Percentiles rank a stretch among this genome's conserved stretches.
Conservation (phyloP, 2,113 vertebrate genomes). For the Lanius ludovicianus region DNA sequence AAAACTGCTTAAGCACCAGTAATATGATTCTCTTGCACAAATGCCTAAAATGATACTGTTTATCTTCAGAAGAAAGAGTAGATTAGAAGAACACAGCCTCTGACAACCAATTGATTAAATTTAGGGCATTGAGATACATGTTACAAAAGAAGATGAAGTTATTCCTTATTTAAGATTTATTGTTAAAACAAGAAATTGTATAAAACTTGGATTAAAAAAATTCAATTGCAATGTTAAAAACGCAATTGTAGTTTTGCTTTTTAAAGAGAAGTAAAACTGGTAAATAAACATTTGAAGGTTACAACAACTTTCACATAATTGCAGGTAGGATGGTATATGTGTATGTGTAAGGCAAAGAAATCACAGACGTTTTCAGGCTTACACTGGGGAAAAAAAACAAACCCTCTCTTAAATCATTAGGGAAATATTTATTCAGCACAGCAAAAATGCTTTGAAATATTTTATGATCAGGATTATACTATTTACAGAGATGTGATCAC, state of each 20-base stretch:
- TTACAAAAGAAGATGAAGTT: slow-evolving; percentile 76
- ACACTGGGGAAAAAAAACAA: neutral
- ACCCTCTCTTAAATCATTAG: neutral
- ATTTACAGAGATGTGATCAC: slow-evolving; percentile 27
- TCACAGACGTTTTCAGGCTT: neutral
- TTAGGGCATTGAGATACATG: slow-evolving; percentile 71
- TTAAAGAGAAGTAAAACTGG: neutral
- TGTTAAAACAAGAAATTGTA: slow-evolving; percentile 63
- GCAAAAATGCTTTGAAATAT: slow-evolving; percentile 41
- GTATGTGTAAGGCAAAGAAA: slow-evolving; percentile 21
- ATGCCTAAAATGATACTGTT: slow-evolving; percentile 84
- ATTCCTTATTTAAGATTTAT: slow-evolving; percentile 69
- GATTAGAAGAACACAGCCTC: slow-evolving; percentile 78
- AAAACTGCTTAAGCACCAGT: slow-evolving; percentile 87
- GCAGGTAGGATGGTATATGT: neutral
- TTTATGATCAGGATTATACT: neutral
- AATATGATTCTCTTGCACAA: slow-evolving; percentile 84
- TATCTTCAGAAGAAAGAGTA: slow-evolving; percentile 82
- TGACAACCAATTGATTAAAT: slow-evolving; percentile 83
- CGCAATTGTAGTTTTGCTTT: neutral
- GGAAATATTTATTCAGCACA: slow-evolving; percentile 45
- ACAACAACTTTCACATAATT: slow-evolving; percentile 38
- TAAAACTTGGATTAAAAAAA: slow-evolving; percentile 65
- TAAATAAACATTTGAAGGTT: slow-evolving; percentile 42
- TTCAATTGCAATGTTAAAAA: slow-evolving; percentile 7